These are phyloP conservation scores for Cenopis cana DNA, from an alignment of 2,888 invertebrate genomes.

Conservation along the genomic window DNA sequence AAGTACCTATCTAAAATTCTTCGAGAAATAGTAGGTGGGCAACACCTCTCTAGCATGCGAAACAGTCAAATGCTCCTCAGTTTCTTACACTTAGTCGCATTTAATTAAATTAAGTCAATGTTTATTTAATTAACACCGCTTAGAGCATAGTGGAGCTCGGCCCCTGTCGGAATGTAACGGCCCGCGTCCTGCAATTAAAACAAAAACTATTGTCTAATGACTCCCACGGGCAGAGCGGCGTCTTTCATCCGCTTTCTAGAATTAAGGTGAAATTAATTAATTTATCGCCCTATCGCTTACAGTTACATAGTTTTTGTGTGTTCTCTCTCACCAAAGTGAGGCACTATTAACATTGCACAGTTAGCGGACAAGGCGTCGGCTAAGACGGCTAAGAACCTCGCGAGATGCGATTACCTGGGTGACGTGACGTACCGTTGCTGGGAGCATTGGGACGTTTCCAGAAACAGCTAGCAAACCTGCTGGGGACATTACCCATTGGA, in stretches of 20 bases:
- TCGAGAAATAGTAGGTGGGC: background rate
- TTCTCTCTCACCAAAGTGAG: slow-evolving; percentile 29
- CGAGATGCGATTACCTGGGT: background rate
- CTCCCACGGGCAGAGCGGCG: slow-evolving; percentile 39
- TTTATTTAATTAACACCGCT: slow-evolving; percentile 38
- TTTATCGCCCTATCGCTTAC: slow-evolving; percentile 42
- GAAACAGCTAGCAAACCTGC: too few species aligned
- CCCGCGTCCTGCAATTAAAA: slow-evolving; percentile 60
- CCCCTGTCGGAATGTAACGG: slow-evolving; percentile 52
- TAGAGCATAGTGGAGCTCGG: slow-evolving; percentile 40
- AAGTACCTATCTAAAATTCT: too few species aligned
- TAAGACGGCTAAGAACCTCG: background rate
- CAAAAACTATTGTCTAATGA: slow-evolving; percentile 58
- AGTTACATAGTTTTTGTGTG: slow-evolving; percentile 37
- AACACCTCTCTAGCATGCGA: background rate
- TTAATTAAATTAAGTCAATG: slow-evolving; percentile 36
- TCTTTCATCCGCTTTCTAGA: slow-evolving; percentile 43
- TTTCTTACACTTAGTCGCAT: slow-evolving; percentile 19
- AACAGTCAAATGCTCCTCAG: background rate
- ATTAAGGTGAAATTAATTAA: slow-evolving; percentile 44
- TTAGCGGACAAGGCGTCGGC: background rate
- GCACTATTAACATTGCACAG: slow-evolving; percentile 28
- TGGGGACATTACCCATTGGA: too few species aligned
- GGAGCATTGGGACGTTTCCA: too few species aligned
- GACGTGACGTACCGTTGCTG: too few species aligned